Evolutionary conservation across 2,797 vertebrate genomes (phyloP).

Genomic region (Parambassis ranga): DNA sequence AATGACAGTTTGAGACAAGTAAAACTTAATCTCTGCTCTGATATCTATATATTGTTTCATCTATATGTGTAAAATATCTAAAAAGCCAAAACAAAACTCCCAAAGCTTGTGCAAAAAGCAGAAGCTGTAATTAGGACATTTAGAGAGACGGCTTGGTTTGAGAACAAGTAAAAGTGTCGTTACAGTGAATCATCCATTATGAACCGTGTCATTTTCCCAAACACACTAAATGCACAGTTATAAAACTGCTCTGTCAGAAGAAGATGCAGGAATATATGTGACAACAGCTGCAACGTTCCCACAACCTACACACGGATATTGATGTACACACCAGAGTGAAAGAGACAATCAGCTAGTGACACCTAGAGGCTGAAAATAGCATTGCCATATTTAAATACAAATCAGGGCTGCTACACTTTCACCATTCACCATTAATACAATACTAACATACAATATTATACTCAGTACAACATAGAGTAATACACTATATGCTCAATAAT

Average conservation of each 20-base stretch:
- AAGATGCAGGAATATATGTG: neutral
- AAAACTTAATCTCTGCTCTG: too few relatives aligned
- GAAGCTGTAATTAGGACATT: neutral
- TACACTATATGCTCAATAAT: too few relatives aligned
- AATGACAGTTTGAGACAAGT: too few relatives aligned
- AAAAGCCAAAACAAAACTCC: neutral
- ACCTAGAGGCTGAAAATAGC: slow-evolving; percentile 35
- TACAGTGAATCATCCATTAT: too few relatives aligned
- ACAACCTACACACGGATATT: neutral
- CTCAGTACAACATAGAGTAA: too few relatives aligned
- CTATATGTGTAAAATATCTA: too few relatives aligned
- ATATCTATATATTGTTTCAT: too few relatives aligned
- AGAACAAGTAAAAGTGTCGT: neutral
- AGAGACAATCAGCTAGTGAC: slow-evolving; percentile 48
- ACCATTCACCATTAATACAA: too few relatives aligned
- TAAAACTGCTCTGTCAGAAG: neutral
- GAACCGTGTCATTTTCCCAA: too few relatives aligned
- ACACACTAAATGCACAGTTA: neutral
- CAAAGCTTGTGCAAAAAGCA: neutral
- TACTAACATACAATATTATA: too few relatives aligned
- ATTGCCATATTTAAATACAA: neutral
- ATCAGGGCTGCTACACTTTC: neutral
- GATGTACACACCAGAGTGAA: neutral
- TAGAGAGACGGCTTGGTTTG: neutral
- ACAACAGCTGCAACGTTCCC: neutral